Conservation (phyloP, 1,140 invertebrate genomes). For the Mya arenaria region DNA sequence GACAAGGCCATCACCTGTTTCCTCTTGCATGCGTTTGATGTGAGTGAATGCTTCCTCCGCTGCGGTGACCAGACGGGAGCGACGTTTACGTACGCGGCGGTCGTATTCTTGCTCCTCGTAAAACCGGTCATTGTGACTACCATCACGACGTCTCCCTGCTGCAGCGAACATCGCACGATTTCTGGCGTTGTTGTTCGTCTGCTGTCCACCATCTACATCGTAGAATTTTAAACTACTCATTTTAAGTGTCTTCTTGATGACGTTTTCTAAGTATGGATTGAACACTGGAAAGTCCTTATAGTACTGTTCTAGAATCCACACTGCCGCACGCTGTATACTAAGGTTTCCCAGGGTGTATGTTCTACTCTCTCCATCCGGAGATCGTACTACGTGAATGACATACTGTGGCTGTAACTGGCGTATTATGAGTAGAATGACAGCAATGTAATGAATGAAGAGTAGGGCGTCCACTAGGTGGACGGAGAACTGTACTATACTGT, state of each 20-base stretch:
- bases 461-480: conserved; percentile 95
- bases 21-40: conserved; percentile 87
- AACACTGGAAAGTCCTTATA: conserved; percentile 98
- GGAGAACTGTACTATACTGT: conserved; percentile 93
- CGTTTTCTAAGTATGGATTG: conserved; percentile 92
- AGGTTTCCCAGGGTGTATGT: conserved; percentile 93
- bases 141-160: conserved; percentile 86
- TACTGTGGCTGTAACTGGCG: conserved; percentile 94
- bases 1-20: conserved; percentile 76
- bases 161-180: conserved; percentile 85
- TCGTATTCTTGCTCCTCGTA: conserved; percentile 99
- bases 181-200: conserved; percentile 74
- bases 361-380: conserved; percentile 92
- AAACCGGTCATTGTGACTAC: conserved; percentile 95
- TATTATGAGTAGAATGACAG: conserved; percentile 95
- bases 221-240: conserved; percentile 95
- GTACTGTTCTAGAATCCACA: conserved; percentile 96
- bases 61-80: conserved; percentile 93
- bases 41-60: conserved; percentile 99
- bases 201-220: conserved; percentile 90
- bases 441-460: conserved; percentile 97
- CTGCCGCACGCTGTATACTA: conserved; percentile 95
- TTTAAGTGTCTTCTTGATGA: conserved; percentile 70
- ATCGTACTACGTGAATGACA: conserved; percentile 94
- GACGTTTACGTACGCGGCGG: conserved; percentile 93